These are phyloP conservation scores for Tinea semifulvella DNA, from an alignment of 2,888 invertebrate species.

Conservation along the genomic window DNA sequence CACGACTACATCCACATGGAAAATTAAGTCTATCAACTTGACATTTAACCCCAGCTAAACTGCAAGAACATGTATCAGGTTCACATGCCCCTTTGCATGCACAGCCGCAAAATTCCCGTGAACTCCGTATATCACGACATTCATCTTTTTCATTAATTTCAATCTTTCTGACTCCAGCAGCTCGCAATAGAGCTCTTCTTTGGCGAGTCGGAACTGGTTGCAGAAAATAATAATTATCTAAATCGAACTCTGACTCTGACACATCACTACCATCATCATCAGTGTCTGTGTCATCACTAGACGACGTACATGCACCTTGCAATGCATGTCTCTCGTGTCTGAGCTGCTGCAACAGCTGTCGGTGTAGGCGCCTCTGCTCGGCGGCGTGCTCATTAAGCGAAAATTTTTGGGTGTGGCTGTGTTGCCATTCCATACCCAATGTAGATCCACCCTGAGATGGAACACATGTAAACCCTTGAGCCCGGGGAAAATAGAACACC, in stretches of 20 bases:
- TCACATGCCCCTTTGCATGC: constrained; percentile 93
- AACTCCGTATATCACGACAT: constrained; percentile 90
- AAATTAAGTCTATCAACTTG: constrained; percentile 96
- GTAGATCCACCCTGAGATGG: constrained; percentile 92
- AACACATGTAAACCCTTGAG: constrained; percentile 91
- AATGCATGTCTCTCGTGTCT: constrained; percentile 73
- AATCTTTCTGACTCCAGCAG: constrained; percentile 94
- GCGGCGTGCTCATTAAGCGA: constrained; percentile 88
- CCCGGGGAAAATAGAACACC: constrained; percentile 93
- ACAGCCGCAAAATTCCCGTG: constrained; percentile 94
- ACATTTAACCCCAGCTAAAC: constrained; percentile 94
- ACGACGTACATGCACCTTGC: constrained; percentile 68
- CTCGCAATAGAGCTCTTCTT: constrained; percentile 84
- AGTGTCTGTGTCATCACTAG: constrained; percentile 85
- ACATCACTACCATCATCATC: constrained; percentile 85
- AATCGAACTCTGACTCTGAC: constrained; percentile 84
- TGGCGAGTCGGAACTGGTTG: constrained; percentile 94
- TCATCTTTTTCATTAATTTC: constrained; percentile 94
- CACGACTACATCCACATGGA: constrained; percentile 95
- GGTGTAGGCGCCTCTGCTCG: constrained; percentile 87
- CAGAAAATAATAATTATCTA: constrained; percentile 89
- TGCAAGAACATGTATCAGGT: constrained; percentile 95
- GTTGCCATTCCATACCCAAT: constrained; percentile 87
- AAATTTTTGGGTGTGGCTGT: constrained; percentile 77
- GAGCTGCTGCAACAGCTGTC: constrained; percentile 78